phyloP scores from a whole-genome alignment of 2,113 vertebrate species.

The Hippocampus guttulatus region DNA sequence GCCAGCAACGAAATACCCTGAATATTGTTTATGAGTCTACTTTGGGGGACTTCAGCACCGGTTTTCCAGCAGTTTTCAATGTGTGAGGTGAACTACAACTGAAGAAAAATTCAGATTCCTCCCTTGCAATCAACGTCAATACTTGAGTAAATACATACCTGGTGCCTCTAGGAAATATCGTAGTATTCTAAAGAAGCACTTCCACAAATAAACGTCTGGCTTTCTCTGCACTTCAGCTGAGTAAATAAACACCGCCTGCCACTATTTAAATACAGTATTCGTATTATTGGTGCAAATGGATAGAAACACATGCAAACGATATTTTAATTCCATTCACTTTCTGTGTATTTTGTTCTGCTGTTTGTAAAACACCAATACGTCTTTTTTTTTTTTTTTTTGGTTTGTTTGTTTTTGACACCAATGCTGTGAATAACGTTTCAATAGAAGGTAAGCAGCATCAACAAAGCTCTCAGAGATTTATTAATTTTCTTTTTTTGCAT shows the following conservation, averaged over 20 bases:
- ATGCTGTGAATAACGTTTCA: constrained; percentile 76
- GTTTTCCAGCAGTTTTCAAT: too few species aligned
- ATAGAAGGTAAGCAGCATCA: constrained; percentile 83
- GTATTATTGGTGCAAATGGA: too few species aligned
- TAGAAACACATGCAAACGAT: neutral
- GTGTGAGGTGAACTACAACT: too few species aligned
- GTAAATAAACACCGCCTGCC: too few species aligned
- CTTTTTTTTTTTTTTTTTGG: neutral
- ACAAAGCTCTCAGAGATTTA: constrained; percentile 3
- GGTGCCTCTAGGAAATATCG: too few species aligned
- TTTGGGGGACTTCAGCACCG: too few species aligned
- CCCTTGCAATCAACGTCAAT: too few species aligned
- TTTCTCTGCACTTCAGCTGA: neutral
- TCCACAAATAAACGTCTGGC: neutral
- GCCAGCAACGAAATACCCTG: neutral
- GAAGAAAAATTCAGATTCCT: too few species aligned
- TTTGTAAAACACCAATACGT: neutral
- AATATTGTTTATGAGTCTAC: too few species aligned
- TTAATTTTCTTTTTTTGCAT: constrained; percentile 41
- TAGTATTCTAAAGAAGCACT: neutral
- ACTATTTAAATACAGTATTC: too few species aligned
- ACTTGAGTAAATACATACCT: too few species aligned
- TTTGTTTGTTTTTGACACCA: constrained; percentile 41
- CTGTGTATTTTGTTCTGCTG: neutral
- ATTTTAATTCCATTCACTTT: neutral